These are phyloP conservation scores for Hyalella azteca DNA, from an alignment of 2,888 invertebrate species.

Conservation along the genomic window DNA sequence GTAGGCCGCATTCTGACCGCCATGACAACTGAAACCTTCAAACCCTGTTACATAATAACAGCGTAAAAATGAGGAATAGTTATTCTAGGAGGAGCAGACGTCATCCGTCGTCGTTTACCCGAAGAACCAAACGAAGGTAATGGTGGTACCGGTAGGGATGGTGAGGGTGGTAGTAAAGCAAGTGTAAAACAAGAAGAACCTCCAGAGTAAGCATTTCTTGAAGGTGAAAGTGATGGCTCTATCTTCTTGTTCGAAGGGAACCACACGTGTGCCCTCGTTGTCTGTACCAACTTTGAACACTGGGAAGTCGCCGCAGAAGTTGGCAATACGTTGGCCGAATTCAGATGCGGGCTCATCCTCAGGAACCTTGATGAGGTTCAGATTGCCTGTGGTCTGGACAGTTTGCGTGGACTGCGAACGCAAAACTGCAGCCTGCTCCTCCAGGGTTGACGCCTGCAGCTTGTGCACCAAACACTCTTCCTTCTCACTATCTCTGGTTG, in stretches of 20 bases:
- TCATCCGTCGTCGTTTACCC: not conserved
- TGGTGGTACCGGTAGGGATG: not conserved
- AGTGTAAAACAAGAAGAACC: not conserved
- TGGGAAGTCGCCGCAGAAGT: not conserved
- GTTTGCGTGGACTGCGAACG: not conserved
- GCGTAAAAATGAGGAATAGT: not conserved
- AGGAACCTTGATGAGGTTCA: not conserved
- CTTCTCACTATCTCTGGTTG: not conserved
- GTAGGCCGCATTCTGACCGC: too few species aligned
- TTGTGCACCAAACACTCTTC: not conserved
- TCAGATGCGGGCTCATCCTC: not conserved
- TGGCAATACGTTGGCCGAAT: not conserved
- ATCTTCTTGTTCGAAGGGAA: not conserved
- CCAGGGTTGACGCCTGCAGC: not conserved
- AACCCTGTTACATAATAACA: too few species aligned
- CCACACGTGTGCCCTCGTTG: not conserved
- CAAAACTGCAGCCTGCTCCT: not conserved
- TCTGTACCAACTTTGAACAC: not conserved
- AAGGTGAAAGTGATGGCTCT: not conserved
- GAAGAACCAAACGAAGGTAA: slow-evolving; percentile 5
- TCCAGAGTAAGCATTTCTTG: not conserved
- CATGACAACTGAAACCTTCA: too few species aligned
- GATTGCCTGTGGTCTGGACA: not conserved
- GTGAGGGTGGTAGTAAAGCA: not conserved
- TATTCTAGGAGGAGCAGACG: not conserved